Conservation (phyloP, 2,113 vertebrate species). For the Gadus chalcogrammus region DNA sequence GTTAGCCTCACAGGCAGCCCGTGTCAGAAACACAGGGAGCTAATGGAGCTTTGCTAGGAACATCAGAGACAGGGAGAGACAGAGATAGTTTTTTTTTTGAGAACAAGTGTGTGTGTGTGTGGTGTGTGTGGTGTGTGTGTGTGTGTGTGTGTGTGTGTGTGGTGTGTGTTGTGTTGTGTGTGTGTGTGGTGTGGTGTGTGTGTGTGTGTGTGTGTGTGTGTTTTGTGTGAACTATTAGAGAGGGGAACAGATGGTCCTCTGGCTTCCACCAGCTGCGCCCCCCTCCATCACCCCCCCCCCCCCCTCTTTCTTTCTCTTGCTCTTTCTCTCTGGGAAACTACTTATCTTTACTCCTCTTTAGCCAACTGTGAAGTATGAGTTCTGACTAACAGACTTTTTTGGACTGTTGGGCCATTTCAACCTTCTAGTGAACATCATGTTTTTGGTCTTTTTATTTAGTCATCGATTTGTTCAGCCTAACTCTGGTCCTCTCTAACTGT, state of each 20-base stretch:
- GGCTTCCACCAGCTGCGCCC: conserved; percentile 65
- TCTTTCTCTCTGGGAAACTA: background rate
- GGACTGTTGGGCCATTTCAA: too few relatives aligned
- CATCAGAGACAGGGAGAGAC: background rate
- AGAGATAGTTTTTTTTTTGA: conserved; percentile 1
- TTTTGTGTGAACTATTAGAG: conserved; percentile 60
- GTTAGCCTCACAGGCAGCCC: background rate
- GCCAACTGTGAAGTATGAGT: background rate
- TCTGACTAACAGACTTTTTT: too few relatives aligned
- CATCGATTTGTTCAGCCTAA: too few relatives aligned
- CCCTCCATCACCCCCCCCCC: conserved; percentile 30
- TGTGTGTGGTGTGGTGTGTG: conserved; percentile 11
- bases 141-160: conserved; percentile 27
- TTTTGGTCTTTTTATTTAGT: too few relatives aligned
- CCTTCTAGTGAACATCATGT: too few relatives aligned
- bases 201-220: conserved; percentile 27
- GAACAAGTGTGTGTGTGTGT: conserved; percentile 5
- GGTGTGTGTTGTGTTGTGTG: conserved; percentile 13
- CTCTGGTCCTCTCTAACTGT: too few relatives aligned
- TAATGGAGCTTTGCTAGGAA: conserved; percentile 34
- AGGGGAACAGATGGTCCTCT: conserved; percentile 71
- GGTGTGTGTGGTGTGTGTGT: conserved; percentile 7
- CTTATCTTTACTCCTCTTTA: background rate
- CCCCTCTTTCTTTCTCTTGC: too few relatives aligned
- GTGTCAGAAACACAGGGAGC: conserved; percentile 21